Percentiles rank a stretch among this genome's conserved stretches.
Conservation (phyloP, 2,888 invertebrate species). For the Lamellibrachia satsuma region DNA sequence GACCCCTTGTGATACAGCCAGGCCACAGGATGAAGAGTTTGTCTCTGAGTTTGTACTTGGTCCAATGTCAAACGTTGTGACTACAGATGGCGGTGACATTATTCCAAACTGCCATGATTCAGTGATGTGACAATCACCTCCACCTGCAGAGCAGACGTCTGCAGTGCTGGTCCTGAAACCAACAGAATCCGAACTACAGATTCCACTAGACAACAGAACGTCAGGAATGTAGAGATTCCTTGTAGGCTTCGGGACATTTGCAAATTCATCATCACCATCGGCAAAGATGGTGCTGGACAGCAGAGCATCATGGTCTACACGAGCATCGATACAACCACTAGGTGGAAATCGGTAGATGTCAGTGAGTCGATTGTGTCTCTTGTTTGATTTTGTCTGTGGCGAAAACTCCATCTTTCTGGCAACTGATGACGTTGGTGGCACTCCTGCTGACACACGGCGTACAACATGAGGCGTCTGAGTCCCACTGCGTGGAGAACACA, state of each 20-base stretch:
- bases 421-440: not conserved
- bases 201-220: not conserved
- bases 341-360: not conserved
- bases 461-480: not conserved
- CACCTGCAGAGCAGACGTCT: not conserved
- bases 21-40: not conserved
- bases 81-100: not conserved
- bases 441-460: not conserved
- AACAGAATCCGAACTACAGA: not conserved
- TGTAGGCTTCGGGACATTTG: constrained; percentile 14
- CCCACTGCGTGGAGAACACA: not conserved
- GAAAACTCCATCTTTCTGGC: not conserved
- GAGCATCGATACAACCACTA: not conserved
- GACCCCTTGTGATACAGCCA: not conserved
- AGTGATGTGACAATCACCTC: not conserved
- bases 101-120: not conserved
- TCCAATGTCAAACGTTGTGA: not conserved
- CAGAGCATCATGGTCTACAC: not conserved
- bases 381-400: not conserved
- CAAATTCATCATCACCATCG: not conserved
- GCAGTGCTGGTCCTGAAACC: not conserved
- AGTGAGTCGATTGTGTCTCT: not conserved
- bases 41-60: not conserved
- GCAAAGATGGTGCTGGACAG: not conserved
- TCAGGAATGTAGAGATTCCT: constrained; percentile 14